Evolutionary conservation across 1,140 invertebrate genomes (phyloP), one percentile per base, ranked within the genome.

Genomic region (Macrobrachium rosenbergii): DNA sequence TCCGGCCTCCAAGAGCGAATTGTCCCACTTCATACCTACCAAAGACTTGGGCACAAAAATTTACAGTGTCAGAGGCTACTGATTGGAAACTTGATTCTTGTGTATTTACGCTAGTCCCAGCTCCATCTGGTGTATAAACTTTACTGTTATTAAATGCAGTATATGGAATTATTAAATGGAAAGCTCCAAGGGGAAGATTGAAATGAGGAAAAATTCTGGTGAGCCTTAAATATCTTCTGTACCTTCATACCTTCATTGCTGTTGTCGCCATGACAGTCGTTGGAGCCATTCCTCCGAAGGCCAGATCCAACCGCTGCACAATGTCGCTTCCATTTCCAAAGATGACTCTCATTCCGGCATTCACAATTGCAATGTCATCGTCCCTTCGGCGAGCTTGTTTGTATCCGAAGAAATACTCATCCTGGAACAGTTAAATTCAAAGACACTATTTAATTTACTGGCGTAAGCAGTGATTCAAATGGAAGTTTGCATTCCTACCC

Each of bases 301-400:
- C 95, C 69, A 89, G 43, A 17, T 45, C 67, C 10, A 83, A 63
- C 16, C 21, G n/a, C n/a, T 43, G n/a, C 1, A 90, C 82, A 5
- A 69, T 78, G 21, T 21, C 23, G 12, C 72, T 76, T 17, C 52
- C 72, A 0, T 60, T 37, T 28, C 92, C 90, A 80, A 94, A 90
- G 23, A 91, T 81, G 19, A 92, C 90, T 91, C 95, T 95, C 88
- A 98, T 93, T 5, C 96, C 96, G 62, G 95, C 95, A 91, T 98
- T 99, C 0, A 98, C 98, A 89, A 99, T 98, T 17, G 98, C 96
- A 90, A 99, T 99, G 91, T 99, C 98, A 92, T 99, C 97, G 89
- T 99, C 98, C 90, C 96, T 93, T 84, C 98, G 93, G 90, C 95
- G 95, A 0, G 98, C 95, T 94, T 99, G 98, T 92, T 99, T 99